Percentiles rank a stretch among this genome's conserved stretches.
These are phyloP conservation scores for Hesperia comma DNA, from an alignment of 2,888 invertebrate species.

Conservation along the genomic window DNA sequence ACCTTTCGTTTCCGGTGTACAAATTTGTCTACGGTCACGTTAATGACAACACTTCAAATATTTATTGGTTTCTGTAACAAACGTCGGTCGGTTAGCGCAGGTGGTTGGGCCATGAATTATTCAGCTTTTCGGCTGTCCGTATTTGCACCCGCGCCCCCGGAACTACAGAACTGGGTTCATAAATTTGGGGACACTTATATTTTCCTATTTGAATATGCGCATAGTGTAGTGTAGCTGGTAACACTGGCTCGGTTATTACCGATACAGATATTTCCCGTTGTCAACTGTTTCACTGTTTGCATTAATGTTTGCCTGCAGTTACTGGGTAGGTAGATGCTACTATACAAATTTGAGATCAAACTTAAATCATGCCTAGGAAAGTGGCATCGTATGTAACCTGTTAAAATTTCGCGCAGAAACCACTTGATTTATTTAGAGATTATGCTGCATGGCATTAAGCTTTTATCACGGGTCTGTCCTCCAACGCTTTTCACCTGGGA, in stretches of 20 bases:
- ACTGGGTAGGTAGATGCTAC: too few relatives aligned
- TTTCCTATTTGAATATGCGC: slow-evolving; percentile 26
- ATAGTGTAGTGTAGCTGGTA: slow-evolving; percentile 3
- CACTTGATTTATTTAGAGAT: too few relatives aligned
- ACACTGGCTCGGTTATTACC: neutral
- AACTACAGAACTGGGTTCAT: slow-evolving; percentile 24
- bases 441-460: too few relatives aligned
- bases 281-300: neutral
- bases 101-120: slow-evolving; percentile 50
- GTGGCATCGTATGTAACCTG: too few relatives aligned
- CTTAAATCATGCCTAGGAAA: too few relatives aligned
- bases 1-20: slow-evolving; percentile 30
- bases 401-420: too few relatives aligned
- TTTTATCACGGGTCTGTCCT: too few relatives aligned
- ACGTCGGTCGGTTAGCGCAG: slow-evolving; percentile 45
- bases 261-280: too few relatives aligned
- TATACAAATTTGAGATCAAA: too few relatives aligned
- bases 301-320: neutral
- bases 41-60: slow-evolving; percentile 38
- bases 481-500: too few relatives aligned
- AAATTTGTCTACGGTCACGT: slow-evolving; percentile 31
- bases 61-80: slow-evolving; percentile 38
- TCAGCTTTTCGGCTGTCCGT: slow-evolving; percentile 41
- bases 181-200: slow-evolving; percentile 34
- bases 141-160: slow-evolving; percentile 40